Evolutionary conservation across 2,888 invertebrate species (phyloP), one percentile per base, ranked within the genome.

Genomic region (Andricus quercusramuli): DNA sequence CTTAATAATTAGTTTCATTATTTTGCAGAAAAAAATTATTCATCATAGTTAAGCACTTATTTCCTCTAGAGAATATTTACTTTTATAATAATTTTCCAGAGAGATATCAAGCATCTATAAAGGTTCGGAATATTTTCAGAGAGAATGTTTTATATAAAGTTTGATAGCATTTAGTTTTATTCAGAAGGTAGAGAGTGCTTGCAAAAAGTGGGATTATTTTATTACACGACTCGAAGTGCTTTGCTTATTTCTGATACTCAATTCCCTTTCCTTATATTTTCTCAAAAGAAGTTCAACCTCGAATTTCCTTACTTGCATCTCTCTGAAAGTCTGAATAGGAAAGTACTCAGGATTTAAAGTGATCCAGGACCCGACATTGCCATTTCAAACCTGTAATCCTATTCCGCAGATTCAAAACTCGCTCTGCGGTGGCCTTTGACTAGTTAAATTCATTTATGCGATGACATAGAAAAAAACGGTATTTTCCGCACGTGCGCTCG

Each of bases 401-500:
- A 67, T 68, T 20, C 51, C 25, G 56, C 78, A 74, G 51, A 47
- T 66, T 70, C 76, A 77, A 79, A 82, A 83, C 77, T 20, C 25
- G 29, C 51, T 47, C 20, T 74, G 32, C 13, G 25, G 62, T 25
- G 56, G 74, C 20, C 25, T 74, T 74, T 47, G n/a, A 20, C 32
- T 37, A 56, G 56, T 56, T 74, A 74, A 74, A 74, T 74, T 74
- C 56, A 74, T 74, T 74, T 74, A 29, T 15, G 51, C 56, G 56
- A 56, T 74, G 56, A 74, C 51, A 51, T 70, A 56, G n/a, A 76
- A 83, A 78, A 79, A 29, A 78, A 68, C n/a, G 59, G 78, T 79
- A 37, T 82, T 78, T 79, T 82, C 83, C 78, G 80, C 84, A 83
- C 82, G 85, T 81, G 81, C 79, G 82, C 77, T 74, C 81, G 77